Conservation (phyloP, 2,113 vertebrate species). For the Eretmochelys imbricata region DNA sequence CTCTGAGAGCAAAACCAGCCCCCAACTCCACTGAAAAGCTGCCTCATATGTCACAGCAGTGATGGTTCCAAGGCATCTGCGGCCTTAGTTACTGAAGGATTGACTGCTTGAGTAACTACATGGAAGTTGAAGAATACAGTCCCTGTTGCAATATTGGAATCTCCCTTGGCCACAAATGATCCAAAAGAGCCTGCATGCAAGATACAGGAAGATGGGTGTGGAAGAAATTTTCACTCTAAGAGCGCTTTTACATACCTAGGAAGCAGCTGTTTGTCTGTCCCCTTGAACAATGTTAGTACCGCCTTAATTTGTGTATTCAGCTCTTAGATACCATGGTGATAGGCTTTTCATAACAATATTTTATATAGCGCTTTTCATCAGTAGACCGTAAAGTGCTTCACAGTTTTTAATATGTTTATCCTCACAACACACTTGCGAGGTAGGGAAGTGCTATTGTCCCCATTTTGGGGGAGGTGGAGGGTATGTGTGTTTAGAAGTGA, state of each 20-base stretch:
- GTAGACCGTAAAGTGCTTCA: neutral
- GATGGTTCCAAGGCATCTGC: neutral
- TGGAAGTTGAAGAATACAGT: neutral
- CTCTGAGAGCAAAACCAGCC: neutral
- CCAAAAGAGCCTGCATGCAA: neutral
- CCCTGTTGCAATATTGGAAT: neutral
- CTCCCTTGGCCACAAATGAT: neutral
- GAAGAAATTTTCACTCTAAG: neutral
- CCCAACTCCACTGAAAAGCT: neutral
- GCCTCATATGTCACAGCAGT: neutral
- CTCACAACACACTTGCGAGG: neutral
- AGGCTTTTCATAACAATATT: neutral
- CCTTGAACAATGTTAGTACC: constrained; percentile 11
- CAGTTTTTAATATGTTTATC: neutral
- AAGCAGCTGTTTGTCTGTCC: constrained; percentile 36
- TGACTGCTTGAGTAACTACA: neutral
- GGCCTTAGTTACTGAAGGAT: neutral
- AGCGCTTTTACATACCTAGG: neutral
- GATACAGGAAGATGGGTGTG: neutral
- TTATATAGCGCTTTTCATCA: no score
- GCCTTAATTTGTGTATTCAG: neutral
- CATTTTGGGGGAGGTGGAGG: neutral
- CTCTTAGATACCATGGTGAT: neutral
- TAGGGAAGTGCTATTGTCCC: neutral
- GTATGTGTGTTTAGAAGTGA: neutral